Evolutionary conservation across 2,797 vertebrate genomes (phyloP).

Genomic region (Emys orbicularis): DNA sequence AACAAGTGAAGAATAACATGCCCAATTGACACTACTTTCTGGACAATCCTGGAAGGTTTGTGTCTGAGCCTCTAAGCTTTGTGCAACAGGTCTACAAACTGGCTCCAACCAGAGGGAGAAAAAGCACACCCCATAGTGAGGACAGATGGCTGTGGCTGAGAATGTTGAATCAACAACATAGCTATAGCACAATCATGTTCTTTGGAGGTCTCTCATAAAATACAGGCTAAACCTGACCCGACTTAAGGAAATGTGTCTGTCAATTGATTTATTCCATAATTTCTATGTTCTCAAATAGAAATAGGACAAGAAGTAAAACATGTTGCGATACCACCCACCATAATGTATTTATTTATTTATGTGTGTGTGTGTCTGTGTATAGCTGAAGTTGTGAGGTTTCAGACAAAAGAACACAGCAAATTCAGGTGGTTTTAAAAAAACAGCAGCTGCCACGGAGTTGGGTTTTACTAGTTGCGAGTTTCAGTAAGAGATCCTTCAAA

Average conservation of each 20-base stretch:
- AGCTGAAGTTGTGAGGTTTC: too few species aligned
- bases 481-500: too few species aligned
- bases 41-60: background rate
- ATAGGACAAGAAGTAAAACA: background rate
- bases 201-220: background rate
- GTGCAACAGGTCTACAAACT: background rate
- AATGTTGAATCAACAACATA: background rate
- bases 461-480: too few species aligned
- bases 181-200: background rate
- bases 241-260: background rate
- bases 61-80: background rate
- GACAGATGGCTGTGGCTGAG: background rate
- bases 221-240: background rate
- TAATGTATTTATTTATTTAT: background rate
- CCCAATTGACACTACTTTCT: background rate
- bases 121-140: background rate
- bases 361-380: rapidly evolving
- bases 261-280: background rate
- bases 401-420: too few species aligned
- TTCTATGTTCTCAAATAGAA: background rate
- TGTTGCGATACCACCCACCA: background rate
- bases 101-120: background rate
- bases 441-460: too few species aligned
- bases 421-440: too few species aligned
- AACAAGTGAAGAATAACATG: background rate